Conservation (phyloP, 2,888 invertebrate species). For the Athalia cordata region DNA sequence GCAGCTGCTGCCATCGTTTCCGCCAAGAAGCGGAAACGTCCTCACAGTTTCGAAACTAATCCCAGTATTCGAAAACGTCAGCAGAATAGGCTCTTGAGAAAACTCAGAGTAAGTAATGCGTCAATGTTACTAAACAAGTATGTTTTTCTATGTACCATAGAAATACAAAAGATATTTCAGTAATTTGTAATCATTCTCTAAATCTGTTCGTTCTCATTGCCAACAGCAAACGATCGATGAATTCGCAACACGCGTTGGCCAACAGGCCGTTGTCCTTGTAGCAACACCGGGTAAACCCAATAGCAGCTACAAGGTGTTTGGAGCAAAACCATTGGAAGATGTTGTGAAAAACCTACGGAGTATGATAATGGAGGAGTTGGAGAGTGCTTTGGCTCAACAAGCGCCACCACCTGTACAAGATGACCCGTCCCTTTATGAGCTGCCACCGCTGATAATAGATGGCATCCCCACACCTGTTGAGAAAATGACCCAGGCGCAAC, state of each 20-base stretch:
- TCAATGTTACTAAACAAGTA: conserved; percentile 4
- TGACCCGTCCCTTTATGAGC: conserved; percentile 94
- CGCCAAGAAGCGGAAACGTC: conserved; percentile 94
- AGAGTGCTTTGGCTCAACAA: conserved; percentile 94
- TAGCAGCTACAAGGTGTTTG: conserved; percentile 97
- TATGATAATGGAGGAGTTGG: conserved; percentile 96
- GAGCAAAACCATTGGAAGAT: conserved; percentile 97
- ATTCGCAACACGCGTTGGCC: conserved; percentile 97
- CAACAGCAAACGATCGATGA: conserved; percentile 94
- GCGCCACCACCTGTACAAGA: conserved; percentile 91
- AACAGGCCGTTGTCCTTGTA: conserved; percentile 96
- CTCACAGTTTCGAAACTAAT: conserved; percentile 97
- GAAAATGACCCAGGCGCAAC: conserved; percentile 99
- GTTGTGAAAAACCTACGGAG: conserved; percentile 93
- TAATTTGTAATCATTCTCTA: conserved; percentile 38
- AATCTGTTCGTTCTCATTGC: conserved; percentile 33
- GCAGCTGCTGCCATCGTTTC: conserved; percentile 98
- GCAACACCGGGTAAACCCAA: conserved; percentile 97
- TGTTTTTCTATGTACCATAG: no score
- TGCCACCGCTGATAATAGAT: conserved; percentile 97
- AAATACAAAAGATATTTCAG: neutral
- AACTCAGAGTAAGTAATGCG: conserved; percentile 82
- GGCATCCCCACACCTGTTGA: conserved; percentile 98
- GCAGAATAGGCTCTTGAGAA: conserved; percentile 92
- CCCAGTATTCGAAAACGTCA: conserved; percentile 96